A percentile compares a stretch with the other conserved stretches of the same genome.
phyloP scores from a whole-genome alignment of 2,888 invertebrate genomes.

The Poecilobothrus nobilitatus region DNA sequence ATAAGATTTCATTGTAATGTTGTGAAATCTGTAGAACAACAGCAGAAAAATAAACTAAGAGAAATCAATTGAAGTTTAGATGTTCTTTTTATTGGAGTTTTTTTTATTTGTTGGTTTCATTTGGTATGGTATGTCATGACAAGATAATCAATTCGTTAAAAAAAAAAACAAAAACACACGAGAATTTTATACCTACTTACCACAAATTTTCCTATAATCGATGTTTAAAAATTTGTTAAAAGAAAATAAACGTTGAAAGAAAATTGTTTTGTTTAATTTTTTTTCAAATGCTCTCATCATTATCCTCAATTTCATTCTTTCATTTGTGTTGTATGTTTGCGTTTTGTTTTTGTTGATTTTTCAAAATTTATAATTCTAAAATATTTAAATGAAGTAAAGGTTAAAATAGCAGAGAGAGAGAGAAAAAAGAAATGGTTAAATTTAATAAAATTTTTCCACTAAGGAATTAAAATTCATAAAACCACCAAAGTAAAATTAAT shows the following conservation, averaged over 20 bases:
- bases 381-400: not conserved
- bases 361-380: not conserved
- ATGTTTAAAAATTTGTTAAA: not conserved
- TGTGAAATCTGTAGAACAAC: too few species aligned
- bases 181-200: not conserved
- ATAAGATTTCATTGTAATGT: too few species aligned
- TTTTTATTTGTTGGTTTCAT: too few species aligned
- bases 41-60: too few species aligned
- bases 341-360: not conserved
- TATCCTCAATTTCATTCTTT: not conserved
- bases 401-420: not conserved
- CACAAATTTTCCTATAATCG: not conserved
- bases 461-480: too few species aligned
- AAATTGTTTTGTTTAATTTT: not conserved
- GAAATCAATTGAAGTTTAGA: too few species aligned
- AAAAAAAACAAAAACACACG: too few species aligned
- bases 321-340: too few species aligned
- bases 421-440: not conserved
- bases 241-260: not conserved
- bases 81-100: too few species aligned
- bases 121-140: not conserved
- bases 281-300: not conserved
- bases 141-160: not conserved
- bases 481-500: too few species aligned
- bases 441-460: too few species aligned